These are phyloP conservation scores for Hippocampus barbouri DNA, from an alignment of 2,113 vertebrate genomes.

Conservation along the genomic window DNA sequence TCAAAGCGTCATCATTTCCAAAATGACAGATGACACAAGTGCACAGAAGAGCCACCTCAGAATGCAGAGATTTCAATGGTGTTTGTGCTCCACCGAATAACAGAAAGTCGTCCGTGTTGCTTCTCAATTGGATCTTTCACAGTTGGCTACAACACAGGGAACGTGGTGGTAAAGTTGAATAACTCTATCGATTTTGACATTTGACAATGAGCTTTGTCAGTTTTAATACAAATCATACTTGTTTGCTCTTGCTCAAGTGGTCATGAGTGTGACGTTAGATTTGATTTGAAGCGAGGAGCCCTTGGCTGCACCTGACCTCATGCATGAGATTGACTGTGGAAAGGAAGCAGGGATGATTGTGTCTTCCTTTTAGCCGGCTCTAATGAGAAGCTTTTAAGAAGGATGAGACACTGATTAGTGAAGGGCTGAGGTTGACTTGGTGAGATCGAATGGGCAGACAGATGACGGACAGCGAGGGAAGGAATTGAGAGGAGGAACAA, in stretches of 20 bases:
- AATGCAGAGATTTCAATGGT: slow-evolving; percentile 5
- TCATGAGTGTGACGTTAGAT: slow-evolving; percentile 41
- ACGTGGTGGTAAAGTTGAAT: slow-evolving; percentile 16
- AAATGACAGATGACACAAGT: background rate
- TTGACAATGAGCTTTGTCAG: slow-evolving; percentile 19
- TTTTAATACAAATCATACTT: slow-evolving; percentile 40
- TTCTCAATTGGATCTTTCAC: background rate
- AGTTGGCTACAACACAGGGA: background rate
- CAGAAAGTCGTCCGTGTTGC: background rate
- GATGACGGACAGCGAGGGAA: background rate
- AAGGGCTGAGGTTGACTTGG: slow-evolving; percentile 24
- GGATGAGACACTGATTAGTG: slow-evolving; percentile 48
- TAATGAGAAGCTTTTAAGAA: slow-evolving; percentile 45
- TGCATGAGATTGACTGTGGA: slow-evolving; percentile 42
- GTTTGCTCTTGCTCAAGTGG: slow-evolving; percentile 1
- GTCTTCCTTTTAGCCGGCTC: slow-evolving; percentile 8
- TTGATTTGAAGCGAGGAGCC: slow-evolving; percentile 42
- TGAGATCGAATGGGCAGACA: slow-evolving; percentile 34
- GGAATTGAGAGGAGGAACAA: slow-evolving; percentile 8
- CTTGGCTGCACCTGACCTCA: slow-evolving; percentile 45
- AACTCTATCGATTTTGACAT: slow-evolving; percentile 31
- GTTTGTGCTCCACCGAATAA: background rate
- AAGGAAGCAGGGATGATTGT: slow-evolving; percentile 18
- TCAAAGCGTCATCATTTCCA: slow-evolving; percentile 15
- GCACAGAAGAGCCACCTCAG: slow-evolving; percentile 3